Base-by-base conservation (phyloP, 2,888 invertebrate genomes). In the Rhynchonema sp. region DNA sequence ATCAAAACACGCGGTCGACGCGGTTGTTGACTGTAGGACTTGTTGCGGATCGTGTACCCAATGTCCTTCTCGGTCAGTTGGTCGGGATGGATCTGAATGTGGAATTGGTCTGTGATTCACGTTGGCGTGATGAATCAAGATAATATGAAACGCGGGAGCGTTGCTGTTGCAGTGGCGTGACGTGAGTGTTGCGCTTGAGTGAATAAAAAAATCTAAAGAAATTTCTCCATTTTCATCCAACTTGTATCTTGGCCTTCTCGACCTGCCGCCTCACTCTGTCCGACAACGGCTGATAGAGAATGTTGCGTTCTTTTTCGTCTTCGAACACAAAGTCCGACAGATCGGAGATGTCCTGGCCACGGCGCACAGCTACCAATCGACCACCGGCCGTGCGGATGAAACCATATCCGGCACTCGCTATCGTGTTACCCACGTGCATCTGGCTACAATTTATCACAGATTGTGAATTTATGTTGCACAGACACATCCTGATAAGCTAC, bases 311-410 rank as follows among this genome's bases (percentile, higher is more conserved):
- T 46, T 65, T 67, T 59, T 70, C 59, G 55, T 67, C 67, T 22
- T 63, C 65, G 1, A 69, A 63, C 29, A 69, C 61, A 59, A 69
- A 69, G 26, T 68, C 69, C 49, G 65, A 63, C 55, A 66, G 67
- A 29, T 71, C 69, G 25, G 66, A 59, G 0, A 67, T 67, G 59
- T 70, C 66, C 46, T 69, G 65, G 2, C 67, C 69, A 20, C 69
- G 70, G 25, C 69, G 61, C 1, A 70, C 69, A 61, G 68, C 67
- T 2, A 70, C 65, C 26, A 71, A 60, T 61, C 71, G 71, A 22
- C 71, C 71, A 20, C 70, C 69, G 17, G 71, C 70, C 3, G 70
- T 71, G 61, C 66, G 65, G 38, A 71, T 72, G 3, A 70, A 66
- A 61, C 70, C 69, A 17, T 70, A 66, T 28, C 69, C 72, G 9